Evolutionary conservation across 1,140 invertebrate species (phyloP).

Genomic region (Caenorhabditis inopinata): DNA sequence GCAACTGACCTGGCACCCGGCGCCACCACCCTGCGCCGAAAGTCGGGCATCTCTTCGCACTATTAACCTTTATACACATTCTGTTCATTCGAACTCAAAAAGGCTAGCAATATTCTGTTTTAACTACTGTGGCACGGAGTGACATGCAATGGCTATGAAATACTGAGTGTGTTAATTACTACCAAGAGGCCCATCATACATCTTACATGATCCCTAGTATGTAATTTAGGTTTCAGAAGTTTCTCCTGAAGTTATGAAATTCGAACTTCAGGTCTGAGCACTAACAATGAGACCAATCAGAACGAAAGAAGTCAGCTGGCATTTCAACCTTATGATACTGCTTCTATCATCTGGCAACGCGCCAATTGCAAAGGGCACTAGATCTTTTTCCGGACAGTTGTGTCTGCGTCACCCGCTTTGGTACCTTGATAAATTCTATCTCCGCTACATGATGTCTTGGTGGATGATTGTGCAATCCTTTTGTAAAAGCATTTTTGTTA

Average conservation of each 20-base stretch:
- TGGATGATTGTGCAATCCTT: slow-evolving; percentile 44
- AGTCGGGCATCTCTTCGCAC: not conserved
- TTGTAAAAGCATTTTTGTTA: slow-evolving; percentile 36
- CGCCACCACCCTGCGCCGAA: slow-evolving; percentile 2
- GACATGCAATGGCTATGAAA: slow-evolving; percentile 15
- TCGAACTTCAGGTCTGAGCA: not conserved
- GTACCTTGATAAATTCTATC: slow-evolving; percentile 48
- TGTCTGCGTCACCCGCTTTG: not conserved
- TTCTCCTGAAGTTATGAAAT: slow-evolving; percentile 23
- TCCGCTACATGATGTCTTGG: slow-evolving; percentile 44
- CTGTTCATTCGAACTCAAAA: not conserved
- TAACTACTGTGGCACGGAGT: not conserved
- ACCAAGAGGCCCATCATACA: not conserved
- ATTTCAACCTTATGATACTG: slow-evolving; percentile 22
- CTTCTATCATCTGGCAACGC: slow-evolving; percentile 16
- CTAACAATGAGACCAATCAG: not conserved
- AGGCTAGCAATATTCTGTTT: not conserved
- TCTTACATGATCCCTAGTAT: not conserved
- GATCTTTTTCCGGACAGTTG: not conserved
- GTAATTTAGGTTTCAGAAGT: not conserved
- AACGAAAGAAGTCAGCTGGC: slow-evolving; percentile 25
- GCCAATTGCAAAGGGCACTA: slow-evolving; percentile 22
- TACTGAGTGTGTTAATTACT: not conserved
- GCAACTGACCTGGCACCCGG: slow-evolving; percentile 10
- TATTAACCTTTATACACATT: slow-evolving; percentile 9